phyloP scores from a whole-genome alignment of 1,140 invertebrate genomes.

The Thaumetopoea pityocampa region DNA sequence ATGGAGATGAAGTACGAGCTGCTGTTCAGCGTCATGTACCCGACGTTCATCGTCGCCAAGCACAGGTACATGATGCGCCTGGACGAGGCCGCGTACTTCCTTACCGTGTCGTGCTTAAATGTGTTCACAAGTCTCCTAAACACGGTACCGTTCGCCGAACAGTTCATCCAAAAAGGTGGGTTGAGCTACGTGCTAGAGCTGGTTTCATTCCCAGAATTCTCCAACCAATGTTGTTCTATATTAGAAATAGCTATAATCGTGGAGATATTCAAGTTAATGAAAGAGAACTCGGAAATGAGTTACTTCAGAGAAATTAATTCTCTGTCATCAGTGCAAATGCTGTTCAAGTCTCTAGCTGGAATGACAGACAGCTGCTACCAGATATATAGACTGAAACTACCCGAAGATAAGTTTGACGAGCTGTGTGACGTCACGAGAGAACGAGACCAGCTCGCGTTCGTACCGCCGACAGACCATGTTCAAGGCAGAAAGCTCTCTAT shows the following conservation, averaged over 20 bases:
- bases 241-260: constrained; percentile 79
- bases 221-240: constrained; percentile 77
- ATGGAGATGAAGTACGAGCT: constrained; percentile 76
- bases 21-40: constrained; percentile 78
- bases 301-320: constrained; percentile 55
- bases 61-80: constrained; percentile 59
- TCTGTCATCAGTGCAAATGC: constrained; percentile 67
- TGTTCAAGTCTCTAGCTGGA: constrained; percentile 73
- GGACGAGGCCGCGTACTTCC: constrained; percentile 75
- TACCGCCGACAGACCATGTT: neutral
- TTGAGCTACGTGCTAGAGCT: constrained; percentile 76
- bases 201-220: constrained; percentile 74
- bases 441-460: constrained; percentile 29
- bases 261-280: constrained; percentile 74
- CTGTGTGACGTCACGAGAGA: constrained; percentile 48
- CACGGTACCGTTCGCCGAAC: constrained; percentile 76
- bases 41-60: constrained; percentile 78
- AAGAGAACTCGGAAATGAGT: constrained; percentile 47
- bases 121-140: constrained; percentile 78
- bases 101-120: constrained; percentile 78
- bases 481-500: constrained; percentile 16
- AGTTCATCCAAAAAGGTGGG: constrained; percentile 77
- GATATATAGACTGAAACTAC: constrained; percentile 50
- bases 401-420: constrained; percentile 38
- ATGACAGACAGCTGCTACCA: constrained; percentile 65